Evolutionary conservation across 2,797 vertebrate species (phyloP), one percentile per base, ranked within the genome.

Genomic region (Choloepus didactylus): DNA sequence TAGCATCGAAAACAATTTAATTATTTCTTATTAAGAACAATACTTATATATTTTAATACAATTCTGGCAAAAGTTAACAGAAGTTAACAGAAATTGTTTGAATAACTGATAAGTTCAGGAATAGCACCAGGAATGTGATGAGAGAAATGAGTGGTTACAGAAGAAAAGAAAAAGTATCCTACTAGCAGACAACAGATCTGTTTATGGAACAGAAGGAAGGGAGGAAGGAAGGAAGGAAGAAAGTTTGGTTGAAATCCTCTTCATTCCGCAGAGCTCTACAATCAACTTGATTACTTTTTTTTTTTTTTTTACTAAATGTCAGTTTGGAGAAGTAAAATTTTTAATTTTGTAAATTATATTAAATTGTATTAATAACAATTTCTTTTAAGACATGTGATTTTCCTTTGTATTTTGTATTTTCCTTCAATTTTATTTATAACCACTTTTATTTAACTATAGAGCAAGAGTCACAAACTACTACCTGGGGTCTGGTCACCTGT

Each of bases 341-440:
- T 95, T 92, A 80, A 89, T 59, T 84, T 49, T 46, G 3, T n/a
- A 67, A 85, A 79, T 93, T 18, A 96, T 49, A 49, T 49, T 49
- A 88, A 89, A 41, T 80, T 91, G 46, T 49, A 49, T 49, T 83
- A 51, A 83, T 92, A 96, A 75, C 70, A 59, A 89, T 76, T 95
- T 79, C 12, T 89, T 70, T 62, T 18, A 38, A 91, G n/a, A 64
- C 69, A 15, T 59, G 8, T 31, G 38, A 62, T 84, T 69, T 83
- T 77, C 27, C 27, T 80, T 72, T 93, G 59, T 70, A 77, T 49
- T 69, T 67, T 91, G 35, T 54, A 54, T 54, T 54, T 54, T 18
- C 54, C 54, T 54, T 54, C 54, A 18, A 54, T 16, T 54, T 16
- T 54, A 16, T 54, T 18, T 15, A 54, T 16, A 16, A 54, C 54